A percentile compares a stretch with the other conserved stretches of the same genome.
These are phyloP conservation scores for Anhinga rufa DNA, from an alignment of 2,113 vertebrate genomes.

Conservation along the genomic window DNA sequence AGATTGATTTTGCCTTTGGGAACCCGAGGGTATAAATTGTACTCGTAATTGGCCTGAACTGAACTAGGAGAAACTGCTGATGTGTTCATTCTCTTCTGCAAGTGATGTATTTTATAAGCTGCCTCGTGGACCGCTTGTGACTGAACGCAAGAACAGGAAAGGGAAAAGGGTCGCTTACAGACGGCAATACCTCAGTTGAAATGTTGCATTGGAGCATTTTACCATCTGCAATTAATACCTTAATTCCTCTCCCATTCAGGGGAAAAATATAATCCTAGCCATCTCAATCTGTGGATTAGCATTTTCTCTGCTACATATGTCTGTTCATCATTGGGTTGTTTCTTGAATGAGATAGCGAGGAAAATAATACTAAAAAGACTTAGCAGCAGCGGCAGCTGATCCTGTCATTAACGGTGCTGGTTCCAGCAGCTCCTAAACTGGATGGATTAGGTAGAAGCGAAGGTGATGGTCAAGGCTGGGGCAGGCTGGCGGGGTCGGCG, in stretches of 20 bases:
- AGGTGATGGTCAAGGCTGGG: constrained; percentile 22
- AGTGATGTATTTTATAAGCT: constrained; percentile 43
- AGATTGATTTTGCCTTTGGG: constrained; percentile 67
- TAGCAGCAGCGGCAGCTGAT: neutral
- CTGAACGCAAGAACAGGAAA: neutral
- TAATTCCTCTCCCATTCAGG: neutral
- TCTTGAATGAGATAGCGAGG: neutral
- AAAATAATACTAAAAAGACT: neutral
- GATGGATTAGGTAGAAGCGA: neutral
- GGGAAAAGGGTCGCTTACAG: neutral
- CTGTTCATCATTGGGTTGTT: neutral
- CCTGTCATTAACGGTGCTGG: accelerated
- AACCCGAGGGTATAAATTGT: constrained; percentile 57
- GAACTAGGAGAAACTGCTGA: constrained; percentile 71
- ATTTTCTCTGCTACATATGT: neutral
- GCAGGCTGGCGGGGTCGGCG: neutral
- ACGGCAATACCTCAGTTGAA: neutral
- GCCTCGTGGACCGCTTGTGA: neutral
- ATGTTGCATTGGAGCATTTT: neutral
- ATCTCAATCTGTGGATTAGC: neutral
- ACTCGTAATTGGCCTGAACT: constrained; percentile 58
- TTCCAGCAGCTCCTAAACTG: neutral
- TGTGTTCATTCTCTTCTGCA: constrained; percentile 3
- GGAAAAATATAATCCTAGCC: neutral
- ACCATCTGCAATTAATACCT: neutral